Percentiles rank a stretch among this genome's conserved stretches.
Conservation (phyloP, 2,888 invertebrate species). For the Neoaliturus tenellus region DNA sequence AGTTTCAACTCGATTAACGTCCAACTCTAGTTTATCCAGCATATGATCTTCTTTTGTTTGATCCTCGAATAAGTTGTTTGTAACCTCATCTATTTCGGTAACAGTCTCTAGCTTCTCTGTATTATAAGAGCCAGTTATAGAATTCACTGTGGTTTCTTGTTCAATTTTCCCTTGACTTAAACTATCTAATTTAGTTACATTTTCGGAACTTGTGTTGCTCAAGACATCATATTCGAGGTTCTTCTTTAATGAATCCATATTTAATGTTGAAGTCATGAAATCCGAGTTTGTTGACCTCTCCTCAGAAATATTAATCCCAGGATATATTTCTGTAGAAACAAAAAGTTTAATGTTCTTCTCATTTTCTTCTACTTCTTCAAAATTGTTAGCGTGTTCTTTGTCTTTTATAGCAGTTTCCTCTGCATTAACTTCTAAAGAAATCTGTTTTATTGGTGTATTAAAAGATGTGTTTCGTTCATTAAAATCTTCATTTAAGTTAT, state of each 20-base stretch:
- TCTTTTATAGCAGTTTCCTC: neutral
- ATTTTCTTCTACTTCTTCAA: neutral
- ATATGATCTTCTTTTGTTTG: neutral
- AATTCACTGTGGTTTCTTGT: neutral
- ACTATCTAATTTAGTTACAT: neutral
- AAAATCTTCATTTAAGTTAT: neutral
- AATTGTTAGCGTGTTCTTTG: neutral
- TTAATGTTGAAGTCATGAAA: neutral
- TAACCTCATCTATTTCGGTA: neutral
- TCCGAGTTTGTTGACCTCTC: no score
- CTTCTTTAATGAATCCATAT: neutral
- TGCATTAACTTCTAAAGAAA: neutral
- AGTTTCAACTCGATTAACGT: neutral
- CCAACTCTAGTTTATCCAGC: neutral
- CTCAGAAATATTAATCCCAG: no score
- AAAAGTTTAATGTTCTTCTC: neutral
- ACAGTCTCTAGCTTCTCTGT: neutral
- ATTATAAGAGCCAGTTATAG: neutral
- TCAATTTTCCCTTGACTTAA: neutral
- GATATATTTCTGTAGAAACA: no score
- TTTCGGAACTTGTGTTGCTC: neutral
- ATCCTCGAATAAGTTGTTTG: neutral
- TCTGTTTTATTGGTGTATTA: neutral
- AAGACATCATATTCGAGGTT: neutral
- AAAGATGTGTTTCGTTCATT: neutral